Conservation (phyloP, 2,888 invertebrate species). For the Aromia moschata region DNA sequence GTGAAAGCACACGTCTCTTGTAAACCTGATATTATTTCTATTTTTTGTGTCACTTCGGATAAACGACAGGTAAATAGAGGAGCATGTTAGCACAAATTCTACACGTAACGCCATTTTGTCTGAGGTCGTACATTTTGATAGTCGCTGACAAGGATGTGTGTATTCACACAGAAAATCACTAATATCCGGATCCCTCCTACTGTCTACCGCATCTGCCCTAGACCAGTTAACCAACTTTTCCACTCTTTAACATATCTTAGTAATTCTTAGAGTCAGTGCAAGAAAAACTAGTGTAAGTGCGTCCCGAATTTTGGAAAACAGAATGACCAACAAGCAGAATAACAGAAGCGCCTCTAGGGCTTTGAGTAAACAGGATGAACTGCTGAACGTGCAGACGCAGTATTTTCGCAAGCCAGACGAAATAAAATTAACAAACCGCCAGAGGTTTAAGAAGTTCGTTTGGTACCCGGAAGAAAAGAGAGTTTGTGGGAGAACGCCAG, state of each 20-base stretch:
- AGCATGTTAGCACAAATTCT: too few species aligned
- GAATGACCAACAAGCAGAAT: constrained; percentile 40
- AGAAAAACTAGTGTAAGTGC: constrained; percentile 11
- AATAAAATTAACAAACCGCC: constrained; percentile 65
- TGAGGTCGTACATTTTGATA: constrained; percentile 39
- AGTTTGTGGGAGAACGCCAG: constrained; percentile 79
- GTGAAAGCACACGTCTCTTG: too few species aligned
- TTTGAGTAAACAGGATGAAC: constrained; percentile 59
- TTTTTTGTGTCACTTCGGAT: too few species aligned
- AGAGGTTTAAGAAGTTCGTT: constrained; percentile 73
- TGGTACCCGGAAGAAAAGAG: constrained; percentile 79
- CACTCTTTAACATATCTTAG: constrained; percentile 28
- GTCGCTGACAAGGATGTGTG: constrained; percentile 63
- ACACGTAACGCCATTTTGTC: too few species aligned
- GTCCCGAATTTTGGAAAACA: constrained; percentile 22
- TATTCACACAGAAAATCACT: constrained; percentile 64
- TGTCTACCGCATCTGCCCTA: constrained; percentile 45
- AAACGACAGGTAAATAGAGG: too few species aligned
- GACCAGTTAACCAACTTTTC: constrained; percentile 43
- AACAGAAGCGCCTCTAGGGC: constrained; percentile 46
- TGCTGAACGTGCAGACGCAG: constrained; percentile 60
- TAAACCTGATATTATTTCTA: too few species aligned
- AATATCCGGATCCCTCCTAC: constrained; percentile 64
- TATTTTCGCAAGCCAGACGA: constrained; percentile 72
- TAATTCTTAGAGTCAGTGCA: constrained; percentile 18